phyloP scores from a whole-genome alignment of 2,888 invertebrate species.

The Acleris holmiana region DNA sequence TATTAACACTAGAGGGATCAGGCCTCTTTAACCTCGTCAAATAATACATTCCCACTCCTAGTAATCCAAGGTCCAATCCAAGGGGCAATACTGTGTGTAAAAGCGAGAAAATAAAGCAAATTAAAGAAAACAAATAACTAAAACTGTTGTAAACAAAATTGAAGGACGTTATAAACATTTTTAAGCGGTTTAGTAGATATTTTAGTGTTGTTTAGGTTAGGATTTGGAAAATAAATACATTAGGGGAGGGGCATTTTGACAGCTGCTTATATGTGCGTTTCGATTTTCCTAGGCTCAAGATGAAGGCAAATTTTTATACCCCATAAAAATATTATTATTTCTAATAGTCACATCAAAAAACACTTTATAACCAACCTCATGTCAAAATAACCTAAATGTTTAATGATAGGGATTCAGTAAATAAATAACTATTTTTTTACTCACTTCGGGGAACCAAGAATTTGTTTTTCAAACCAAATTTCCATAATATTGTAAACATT shows the following conservation, averaged over 20 bases:
- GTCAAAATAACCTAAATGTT: background rate
- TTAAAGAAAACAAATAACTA: slow-evolving; percentile 55
- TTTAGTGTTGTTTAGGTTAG: slow-evolving; percentile 53
- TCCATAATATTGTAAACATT: slow-evolving; percentile 27
- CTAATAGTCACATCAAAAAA: background rate
- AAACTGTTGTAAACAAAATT: slow-evolving; percentile 56
- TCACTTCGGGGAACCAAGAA: slow-evolving; percentile 6
- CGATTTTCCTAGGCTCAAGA: slow-evolving; percentile 2
- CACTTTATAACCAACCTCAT: background rate
- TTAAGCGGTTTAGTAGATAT: slow-evolving; percentile 61
- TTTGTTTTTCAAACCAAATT: slow-evolving; percentile 7
- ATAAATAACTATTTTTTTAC: background rate
- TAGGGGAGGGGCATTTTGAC: slow-evolving; percentile 58
- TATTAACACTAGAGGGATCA: slow-evolving; percentile 62
- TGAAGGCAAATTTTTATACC: too few relatives aligned
- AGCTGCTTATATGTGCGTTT: slow-evolving; percentile 35
- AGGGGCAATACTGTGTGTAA: slow-evolving; percentile 72
- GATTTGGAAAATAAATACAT: slow-evolving; percentile 66
- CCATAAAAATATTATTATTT: background rate
- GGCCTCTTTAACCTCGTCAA: slow-evolving; percentile 68
- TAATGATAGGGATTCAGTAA: too few relatives aligned
- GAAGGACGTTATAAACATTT: slow-evolving; percentile 65
- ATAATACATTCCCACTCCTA: slow-evolving; percentile 68
- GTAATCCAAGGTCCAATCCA: slow-evolving; percentile 68
- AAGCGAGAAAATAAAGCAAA: slow-evolving; percentile 58